Base-by-base conservation (phyloP, 2,888 invertebrate species). In the Caenorhabditis uteleia region DNA sequence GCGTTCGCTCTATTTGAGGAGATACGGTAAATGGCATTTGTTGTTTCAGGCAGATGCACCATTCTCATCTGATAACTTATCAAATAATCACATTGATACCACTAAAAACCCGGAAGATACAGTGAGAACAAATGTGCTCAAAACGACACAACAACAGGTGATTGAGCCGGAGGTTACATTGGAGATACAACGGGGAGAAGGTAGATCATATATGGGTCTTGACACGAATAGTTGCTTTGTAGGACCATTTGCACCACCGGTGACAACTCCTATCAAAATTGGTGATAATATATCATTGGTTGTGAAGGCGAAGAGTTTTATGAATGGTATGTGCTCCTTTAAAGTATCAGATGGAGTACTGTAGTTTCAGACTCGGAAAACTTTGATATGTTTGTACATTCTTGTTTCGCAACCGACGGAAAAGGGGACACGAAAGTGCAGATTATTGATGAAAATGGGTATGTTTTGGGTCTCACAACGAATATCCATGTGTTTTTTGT, bases 331-430 rank as follows among this genome's bases (percentile, higher is more conserved):
- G 12, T 21, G 18, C 43, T 27, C 12, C 23, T 10, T 16, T 34
- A 16, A 23, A 20, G 3, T 10, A n/a, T n/a, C n/a, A 14, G 14
- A 36, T 36, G 3, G 16, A n/a, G 12, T 7, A 4, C 3, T 14
- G 7, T 34, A 25, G 21, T 54, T 72, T 45, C 46, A 79, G 81
- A 74, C 27, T 48, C 60, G 3, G 54, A 61, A 18, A 60, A 72
- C n/a, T 82, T 68, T 62, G 79, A 79, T 54, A 80, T 83, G 75
- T 80, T 82, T 48, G 82, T 80, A 5, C 82, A 82, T 59, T 79
- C 78, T 8, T 82, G 82, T 47, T 78, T 75, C 46, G 82, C 82
- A 0, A 71, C 78, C 7, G 82, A 82, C 49, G 81, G 80, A 25
- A 73, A 72, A 21, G 79, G 77, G 2, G 51, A 54, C 7, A 74